Conservation (phyloP, 2,113 vertebrate genomes). For the Donacobius atricapilla region DNA sequence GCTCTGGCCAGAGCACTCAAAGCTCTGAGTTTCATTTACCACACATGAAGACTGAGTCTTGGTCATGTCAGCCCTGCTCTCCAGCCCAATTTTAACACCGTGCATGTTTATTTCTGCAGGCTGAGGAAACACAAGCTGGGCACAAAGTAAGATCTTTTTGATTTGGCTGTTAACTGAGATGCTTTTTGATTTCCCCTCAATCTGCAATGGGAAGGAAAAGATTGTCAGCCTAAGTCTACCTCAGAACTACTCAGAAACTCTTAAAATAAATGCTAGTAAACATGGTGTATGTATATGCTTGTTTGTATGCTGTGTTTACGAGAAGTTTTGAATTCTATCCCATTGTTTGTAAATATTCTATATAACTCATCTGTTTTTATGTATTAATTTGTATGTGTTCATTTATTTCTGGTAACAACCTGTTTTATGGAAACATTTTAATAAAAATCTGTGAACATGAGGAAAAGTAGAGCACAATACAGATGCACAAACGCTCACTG, state of each 20-base stretch:
- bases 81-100: background rate
- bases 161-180: background rate
- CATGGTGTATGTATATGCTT: slow-evolving; percentile 23
- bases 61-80: background rate
- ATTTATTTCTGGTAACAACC: slow-evolving; percentile 70
- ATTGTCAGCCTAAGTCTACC: background rate
- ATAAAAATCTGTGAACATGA: slow-evolving; percentile 75
- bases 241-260: slow-evolving; percentile 26
- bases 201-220: background rate
- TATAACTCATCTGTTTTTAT: slow-evolving; percentile 69
- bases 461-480: slow-evolving; percentile 64
- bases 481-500: slow-evolving; percentile 66
- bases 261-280: slow-evolving; percentile 22
- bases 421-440: slow-evolving; percentile 71
- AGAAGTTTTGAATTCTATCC: slow-evolving; percentile 58
- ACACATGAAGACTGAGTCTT: background rate
- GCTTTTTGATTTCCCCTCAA: background rate
- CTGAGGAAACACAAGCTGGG: background rate
- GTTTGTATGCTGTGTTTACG: slow-evolving; percentile 54
- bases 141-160: background rate
- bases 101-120: background rate
- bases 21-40: background rate
- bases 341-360: slow-evolving; percentile 74
- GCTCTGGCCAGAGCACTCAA: background rate
- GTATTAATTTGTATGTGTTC: slow-evolving; percentile 72